These are phyloP conservation scores for Meghimatium bilineatum DNA, from an alignment of 2,888 invertebrate species.

Conservation along the genomic window DNA sequence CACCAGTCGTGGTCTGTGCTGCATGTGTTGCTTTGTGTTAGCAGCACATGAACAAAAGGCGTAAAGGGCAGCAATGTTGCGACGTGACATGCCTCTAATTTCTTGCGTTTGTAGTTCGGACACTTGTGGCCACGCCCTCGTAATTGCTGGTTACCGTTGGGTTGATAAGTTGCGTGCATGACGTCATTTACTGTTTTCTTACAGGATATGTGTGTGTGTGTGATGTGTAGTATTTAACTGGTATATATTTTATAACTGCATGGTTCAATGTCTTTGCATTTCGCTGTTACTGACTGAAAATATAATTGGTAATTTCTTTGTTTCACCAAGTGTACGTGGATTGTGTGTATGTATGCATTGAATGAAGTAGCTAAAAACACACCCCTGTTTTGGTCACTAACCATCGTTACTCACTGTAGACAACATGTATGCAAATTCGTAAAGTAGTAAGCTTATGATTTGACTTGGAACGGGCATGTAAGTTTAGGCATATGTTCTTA, in stretches of 20 bases:
- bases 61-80: neutral
- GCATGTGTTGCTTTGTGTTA: slow-evolving; percentile 5
- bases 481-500: too few relatives aligned
- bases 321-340: neutral
- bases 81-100: slow-evolving; percentile 7
- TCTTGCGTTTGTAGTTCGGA: neutral
- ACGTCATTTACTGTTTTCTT: neutral
- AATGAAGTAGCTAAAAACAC: too few relatives aligned
- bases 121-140: neutral
- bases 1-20: neutral
- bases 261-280: too few relatives aligned
- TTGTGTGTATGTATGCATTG: too few relatives aligned
- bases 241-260: neutral
- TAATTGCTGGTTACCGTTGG: slow-evolving; percentile 15
- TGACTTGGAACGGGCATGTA: too few relatives aligned
- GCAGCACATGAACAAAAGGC: slow-evolving; percentile 17
- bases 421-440: too few relatives aligned
- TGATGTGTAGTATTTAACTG: neutral
- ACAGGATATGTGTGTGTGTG: neutral
- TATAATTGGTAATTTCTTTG: neutral
- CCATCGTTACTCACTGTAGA: too few relatives aligned
- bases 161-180: neutral
- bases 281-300: neutral
- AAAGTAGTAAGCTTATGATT: too few relatives aligned
- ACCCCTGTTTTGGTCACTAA: too few relatives aligned